Conservation (phyloP, 2,888 invertebrate species). For the Mechanitis messenoides region DNA sequence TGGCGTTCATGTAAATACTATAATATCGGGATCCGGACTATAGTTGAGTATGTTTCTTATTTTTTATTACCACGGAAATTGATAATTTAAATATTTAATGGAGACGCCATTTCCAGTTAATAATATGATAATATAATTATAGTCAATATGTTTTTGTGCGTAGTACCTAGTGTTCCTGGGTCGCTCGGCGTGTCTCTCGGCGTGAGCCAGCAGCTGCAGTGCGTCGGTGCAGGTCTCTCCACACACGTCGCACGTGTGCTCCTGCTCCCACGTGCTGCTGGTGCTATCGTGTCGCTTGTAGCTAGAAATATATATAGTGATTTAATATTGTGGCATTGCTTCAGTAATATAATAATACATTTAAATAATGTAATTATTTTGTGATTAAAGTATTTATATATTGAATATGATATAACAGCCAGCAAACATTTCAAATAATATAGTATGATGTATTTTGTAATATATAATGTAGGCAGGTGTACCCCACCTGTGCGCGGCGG, state of each 20-base stretch:
- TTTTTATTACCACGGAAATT: too few species aligned
- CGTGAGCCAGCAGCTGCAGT: slow-evolving; percentile 85
- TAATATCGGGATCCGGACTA: too few species aligned
- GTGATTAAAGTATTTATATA: neutral
- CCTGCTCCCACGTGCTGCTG: slow-evolving; percentile 59
- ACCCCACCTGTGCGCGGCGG: slow-evolving; percentile 68
- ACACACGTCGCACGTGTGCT: slow-evolving; percentile 86
- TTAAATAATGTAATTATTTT: too few species aligned
- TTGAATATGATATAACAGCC: neutral
- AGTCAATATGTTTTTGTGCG: too few species aligned
- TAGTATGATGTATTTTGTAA: neutral
- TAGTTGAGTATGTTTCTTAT: too few species aligned
- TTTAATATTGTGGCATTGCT: too few species aligned
- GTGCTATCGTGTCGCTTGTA: slow-evolving; percentile 62
- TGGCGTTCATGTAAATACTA: too few species aligned
- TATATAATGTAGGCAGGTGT: neutral
- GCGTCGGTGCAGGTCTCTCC: slow-evolving; percentile 87
- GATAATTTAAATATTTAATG: too few species aligned
- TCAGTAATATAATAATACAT: too few species aligned
- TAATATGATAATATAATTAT: neutral
- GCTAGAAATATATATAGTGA: slow-evolving; percentile 34
- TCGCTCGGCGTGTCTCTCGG: slow-evolving; percentile 84
- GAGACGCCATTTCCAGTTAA: too few species aligned
- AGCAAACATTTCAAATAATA: neutral
- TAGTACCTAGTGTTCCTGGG: slow-evolving; percentile 66